Percentiles rank a stretch among this genome's conserved stretches.
phyloP scores from a whole-genome alignment of 2,113 vertebrate genomes.

The Diadophis punctatus region DNA sequence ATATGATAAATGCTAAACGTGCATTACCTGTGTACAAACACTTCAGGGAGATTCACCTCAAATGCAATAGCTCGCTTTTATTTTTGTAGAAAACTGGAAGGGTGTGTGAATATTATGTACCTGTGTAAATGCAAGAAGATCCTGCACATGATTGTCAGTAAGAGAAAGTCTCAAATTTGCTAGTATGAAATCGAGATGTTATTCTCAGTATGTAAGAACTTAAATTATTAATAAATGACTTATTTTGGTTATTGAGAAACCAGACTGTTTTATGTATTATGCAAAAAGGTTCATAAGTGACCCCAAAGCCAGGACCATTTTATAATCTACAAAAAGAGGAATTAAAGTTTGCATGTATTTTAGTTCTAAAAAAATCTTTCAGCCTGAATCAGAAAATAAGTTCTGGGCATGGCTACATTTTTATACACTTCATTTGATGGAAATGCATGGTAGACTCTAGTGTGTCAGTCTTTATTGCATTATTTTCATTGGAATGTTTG shows the following conservation, averaged over 20 bases:
- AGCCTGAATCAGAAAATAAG: not conserved
- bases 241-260: slow-evolving; percentile 93
- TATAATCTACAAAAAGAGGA: slow-evolving; percentile 14
- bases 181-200: slow-evolving; percentile 74
- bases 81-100: slow-evolving; percentile 75
- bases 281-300: slow-evolving; percentile 23
- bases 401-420: not conserved
- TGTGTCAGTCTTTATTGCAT: not conserved
- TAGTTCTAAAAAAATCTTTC: not conserved
- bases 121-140: slow-evolving; percentile 58
- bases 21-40: slow-evolving; percentile 78
- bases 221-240: slow-evolving; percentile 99
- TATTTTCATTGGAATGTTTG: not conserved
- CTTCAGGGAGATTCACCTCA: slow-evolving; percentile 88
- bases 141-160: slow-evolving; percentile 70
- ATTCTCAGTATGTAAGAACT: slow-evolving; percentile 92
- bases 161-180: slow-evolving; percentile 67
- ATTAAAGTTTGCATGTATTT: not conserved
- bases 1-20: slow-evolving; percentile 70
- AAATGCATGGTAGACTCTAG: not conserved
- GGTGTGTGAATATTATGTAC: slow-evolving; percentile 62
- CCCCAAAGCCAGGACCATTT: slow-evolving; percentile 20
- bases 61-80: slow-evolving; percentile 81
- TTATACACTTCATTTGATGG: not conserved
- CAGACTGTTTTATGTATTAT: slow-evolving; percentile 39